Base-by-base conservation (phyloP, 1,140 invertebrate genomes). In the Drosophila prosaltans region DNA sequence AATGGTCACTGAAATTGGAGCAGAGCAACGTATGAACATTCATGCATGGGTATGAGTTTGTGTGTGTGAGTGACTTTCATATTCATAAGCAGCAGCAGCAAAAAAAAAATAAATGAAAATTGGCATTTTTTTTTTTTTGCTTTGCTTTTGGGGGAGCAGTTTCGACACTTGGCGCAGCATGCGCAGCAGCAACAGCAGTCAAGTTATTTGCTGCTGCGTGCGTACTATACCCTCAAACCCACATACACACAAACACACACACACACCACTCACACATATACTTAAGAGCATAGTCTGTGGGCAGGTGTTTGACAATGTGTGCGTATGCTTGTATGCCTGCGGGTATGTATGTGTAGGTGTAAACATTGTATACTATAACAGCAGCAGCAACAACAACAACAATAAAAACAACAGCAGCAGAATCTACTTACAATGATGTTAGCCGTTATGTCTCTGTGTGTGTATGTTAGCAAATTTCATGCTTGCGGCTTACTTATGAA, bases 161-260 rank as follows among this genome's bases (percentile, higher is more conserved):
- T 88, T 88, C 80, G 69, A 88, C 83, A 80, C 83, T 88, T 88
- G 77, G 67, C 79, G 43, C 68, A 63, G 73, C 74, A 60, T 76
- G 82, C 82, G 69, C 82, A 86, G 80, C 69, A 86, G 65, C 72
- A 51, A 51, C 45, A 81, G 63, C 80, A 80, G 81, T 85, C 78
- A 86, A 85, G 81, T 85, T 85, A 71, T 81, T 85, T 85, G 82
- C 82, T 85, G 70, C 77, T 81, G 82, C 83, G 82, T 85, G 82
- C 82, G 82, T 86, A 86, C 57, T 51, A 51, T 51, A 71, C 78
- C 85, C 77, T 69, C 69, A 71, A 48, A 66, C 61, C 58, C 55
- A 71, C 45, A 57, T 54, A 76, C 64, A 61, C 16, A 71, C 26
- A 63, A 26, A 60, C 55, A 69, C 21, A 43, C 30, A 51, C 4